Evolutionary conservation across 2,113 vertebrate species (phyloP), one percentile per base, ranked within the genome.

Genomic region (Daubentonia madagascariensis): DNA sequence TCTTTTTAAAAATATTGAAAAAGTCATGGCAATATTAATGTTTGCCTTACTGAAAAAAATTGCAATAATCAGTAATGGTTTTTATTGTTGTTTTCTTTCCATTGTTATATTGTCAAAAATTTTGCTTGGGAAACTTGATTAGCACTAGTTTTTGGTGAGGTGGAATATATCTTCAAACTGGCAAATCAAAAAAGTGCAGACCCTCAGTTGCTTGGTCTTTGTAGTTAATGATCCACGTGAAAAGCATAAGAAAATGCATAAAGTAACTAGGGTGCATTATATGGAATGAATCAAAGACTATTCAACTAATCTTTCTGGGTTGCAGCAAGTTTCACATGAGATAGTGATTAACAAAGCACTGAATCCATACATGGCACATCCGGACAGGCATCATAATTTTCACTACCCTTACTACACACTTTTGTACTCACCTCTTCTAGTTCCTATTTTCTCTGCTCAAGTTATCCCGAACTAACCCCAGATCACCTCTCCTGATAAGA

Each of bases 361-460:
- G 2, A 16, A 50, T 40, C 10, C 2, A 32, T 30, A 8, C 30
- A 3, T 48, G 20, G 28, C 14, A 2, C 2, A 32, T 35, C 30
- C 2, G 17, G 3, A 37, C 18, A 63, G 14, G 11, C 1, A 6
- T 22, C 35, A 8, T 57, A 3, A 40, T 78, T 73, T 73, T 76
- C 28, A 61, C 13, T 30, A 3, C 11, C 5, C n/a, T 78, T 45
- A 28, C 13, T 63, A 1, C 3, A 16, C 0, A 45, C 3, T 28
- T 72, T 32, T 45, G 12, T 9, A 59, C 5, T 37, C 18, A 28
- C 6, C 23, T 45, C 0, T 43, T 43, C 30, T 40, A 61, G 8
- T 72, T 43, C 22, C 25, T 61, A 10, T 70, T 67, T 92, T 50
- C 2, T 76, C 57, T 85, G 43, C 48, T n/a, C 11, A n/a, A 16